Evolutionary conservation across 1,140 invertebrate genomes (phyloP), one percentile per base, ranked within the genome.

Genomic region (Lethrus apterus): DNA sequence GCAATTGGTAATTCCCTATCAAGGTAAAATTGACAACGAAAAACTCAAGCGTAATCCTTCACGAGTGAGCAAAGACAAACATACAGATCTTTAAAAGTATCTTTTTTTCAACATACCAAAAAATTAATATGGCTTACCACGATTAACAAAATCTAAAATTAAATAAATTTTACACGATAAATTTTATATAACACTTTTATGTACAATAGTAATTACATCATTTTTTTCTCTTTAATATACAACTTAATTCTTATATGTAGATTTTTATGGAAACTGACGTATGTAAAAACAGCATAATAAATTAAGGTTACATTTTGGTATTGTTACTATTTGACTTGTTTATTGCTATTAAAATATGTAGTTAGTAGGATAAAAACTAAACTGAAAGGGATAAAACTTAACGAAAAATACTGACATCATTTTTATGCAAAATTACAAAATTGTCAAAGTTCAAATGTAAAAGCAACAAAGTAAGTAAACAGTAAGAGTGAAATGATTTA

Each of bases 111-210:
- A n/a, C n/a, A n/a, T n/a, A n/a, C n/a, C n/a, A n/a, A n/a, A n/a
- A n/a, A n/a, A n/a, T n/a, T n/a, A 26, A 29, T 29, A 40, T 29
- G 34, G 26, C 26, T 48, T 43, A 38, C 48, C 48, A 45, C 26
- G 46, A 46, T 36, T 52, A 55, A 55, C 53, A 55, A 52, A 55
- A 52, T 20, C 14, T 23, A 11, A 52, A 55, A 50, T 53, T 50
- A 50, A 48, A 47, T 41, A 48, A 48, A 48, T 48, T 48, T 42
- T 48, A 40, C 46, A 41, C 23, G 41, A 51, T 40, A 50, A 50
- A 50, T 55, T 34, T 50, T 52, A 55, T 61, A 55, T 55, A 59
- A 59, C 57, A 59, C 57, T 59, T 40, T 56, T 62, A 62, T 62
- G 41, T 62, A 60, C 58, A 60, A 43, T n/a, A 49, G 48, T 60